A percentile compares a stretch with the other conserved stretches of the same genome.
Evolutionary conservation across 2,888 invertebrate species (phyloP).

Genomic region (Drosophila rubida): DNA sequence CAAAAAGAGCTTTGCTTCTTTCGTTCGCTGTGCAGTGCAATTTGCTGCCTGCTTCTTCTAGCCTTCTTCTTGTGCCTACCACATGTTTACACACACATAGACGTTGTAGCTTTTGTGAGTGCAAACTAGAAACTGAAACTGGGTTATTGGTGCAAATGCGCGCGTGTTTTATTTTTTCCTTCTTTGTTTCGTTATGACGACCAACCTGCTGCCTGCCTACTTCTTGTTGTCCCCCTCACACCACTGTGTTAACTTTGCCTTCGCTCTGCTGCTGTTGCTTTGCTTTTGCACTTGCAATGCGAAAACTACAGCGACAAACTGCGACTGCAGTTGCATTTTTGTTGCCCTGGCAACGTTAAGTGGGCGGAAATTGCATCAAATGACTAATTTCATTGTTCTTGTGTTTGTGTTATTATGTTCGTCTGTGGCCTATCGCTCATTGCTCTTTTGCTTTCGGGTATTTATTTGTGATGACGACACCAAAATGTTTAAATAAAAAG

Average conservation of each 20-base stretch:
- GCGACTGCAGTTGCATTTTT: slow-evolving; percentile 35
- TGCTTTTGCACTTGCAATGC: slow-evolving; percentile 66
- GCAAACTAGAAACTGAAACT: slow-evolving; percentile 80
- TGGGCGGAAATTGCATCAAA: slow-evolving; percentile 74
- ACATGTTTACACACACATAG: slow-evolving; percentile 37
- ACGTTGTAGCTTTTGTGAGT: slow-evolving; percentile 55
- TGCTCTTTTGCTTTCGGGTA: slow-evolving; percentile 12
- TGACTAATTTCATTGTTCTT: slow-evolving; percentile 65
- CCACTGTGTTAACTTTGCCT: slow-evolving; percentile 14
- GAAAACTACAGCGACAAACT: slow-evolving; percentile 42
- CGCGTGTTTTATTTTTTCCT: slow-evolving; percentile 45
- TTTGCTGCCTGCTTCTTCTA: slow-evolving; percentile 32
- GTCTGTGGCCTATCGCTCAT: slow-evolving; percentile 25
- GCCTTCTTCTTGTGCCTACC: slow-evolving; percentile 40
- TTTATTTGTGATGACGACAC: slow-evolving; percentile 59
- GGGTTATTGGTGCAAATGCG: slow-evolving; percentile 76
- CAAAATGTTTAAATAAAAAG: slow-evolving; percentile 41
- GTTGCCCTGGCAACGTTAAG: slow-evolving; percentile 51
- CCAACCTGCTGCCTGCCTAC: slow-evolving; percentile 30
- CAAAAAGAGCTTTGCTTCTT: slow-evolving; percentile 30
- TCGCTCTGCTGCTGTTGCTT: slow-evolving; percentile 20
- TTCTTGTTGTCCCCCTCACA: neutral
- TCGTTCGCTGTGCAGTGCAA: slow-evolving; percentile 33
- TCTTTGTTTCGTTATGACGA: slow-evolving; percentile 9
- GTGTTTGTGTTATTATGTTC: slow-evolving; percentile 6